A percentile compares a stretch with the other conserved stretches of the same genome.
These are phyloP conservation scores for Danio albolineatus DNA, from an alignment of 2,797 vertebrate species.

Conservation along the genomic window DNA sequence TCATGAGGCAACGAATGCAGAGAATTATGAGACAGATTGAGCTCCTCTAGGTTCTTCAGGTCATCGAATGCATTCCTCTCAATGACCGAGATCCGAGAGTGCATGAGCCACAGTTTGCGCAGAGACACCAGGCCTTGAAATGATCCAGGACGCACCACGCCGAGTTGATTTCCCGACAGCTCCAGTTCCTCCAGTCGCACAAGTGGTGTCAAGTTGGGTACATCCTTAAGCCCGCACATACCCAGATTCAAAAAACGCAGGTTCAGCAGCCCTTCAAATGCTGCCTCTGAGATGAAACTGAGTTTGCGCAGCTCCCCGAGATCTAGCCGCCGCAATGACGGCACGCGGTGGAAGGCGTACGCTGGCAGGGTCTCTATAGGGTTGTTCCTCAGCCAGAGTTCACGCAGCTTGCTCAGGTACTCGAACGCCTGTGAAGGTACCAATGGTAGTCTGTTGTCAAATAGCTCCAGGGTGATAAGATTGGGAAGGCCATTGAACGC, in stretches of 20 bases:
- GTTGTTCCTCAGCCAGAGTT: slow-evolving; percentile 96
- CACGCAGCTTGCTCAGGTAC: slow-evolving; percentile 95
- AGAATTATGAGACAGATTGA: slow-evolving; percentile 96
- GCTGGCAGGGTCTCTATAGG: slow-evolving; percentile 96
- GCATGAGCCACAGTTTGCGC: slow-evolving; percentile 96
- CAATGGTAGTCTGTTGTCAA: slow-evolving; percentile 94
- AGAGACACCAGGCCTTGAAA: slow-evolving; percentile 93
- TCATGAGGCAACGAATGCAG: slow-evolving; percentile 95
- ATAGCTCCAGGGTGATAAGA: slow-evolving; percentile 96
- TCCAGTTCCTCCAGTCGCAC: slow-evolving; percentile 93
- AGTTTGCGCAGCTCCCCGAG: slow-evolving; percentile 93
- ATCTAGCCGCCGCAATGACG: slow-evolving; percentile 90
- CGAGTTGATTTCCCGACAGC: slow-evolving; percentile 92
- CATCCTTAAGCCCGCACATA: slow-evolving; percentile 96
- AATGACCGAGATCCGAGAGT: slow-evolving; percentile 91
- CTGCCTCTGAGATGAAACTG: slow-evolving; percentile 96
- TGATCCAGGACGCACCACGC: slow-evolving; percentile 89
- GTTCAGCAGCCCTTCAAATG: slow-evolving; percentile 94
- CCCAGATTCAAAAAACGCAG: slow-evolving; percentile 95
- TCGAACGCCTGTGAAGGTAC: slow-evolving; percentile 96
- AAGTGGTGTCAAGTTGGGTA: slow-evolving; percentile 92
- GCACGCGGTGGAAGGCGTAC: slow-evolving; percentile 95
- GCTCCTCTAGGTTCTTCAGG: slow-evolving; percentile 93
- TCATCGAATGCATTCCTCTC: slow-evolving; percentile 97
- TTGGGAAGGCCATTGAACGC: slow-evolving; percentile 97